Conservation (phyloP, 2,888 invertebrate species). For the Andrena minutula region DNA sequence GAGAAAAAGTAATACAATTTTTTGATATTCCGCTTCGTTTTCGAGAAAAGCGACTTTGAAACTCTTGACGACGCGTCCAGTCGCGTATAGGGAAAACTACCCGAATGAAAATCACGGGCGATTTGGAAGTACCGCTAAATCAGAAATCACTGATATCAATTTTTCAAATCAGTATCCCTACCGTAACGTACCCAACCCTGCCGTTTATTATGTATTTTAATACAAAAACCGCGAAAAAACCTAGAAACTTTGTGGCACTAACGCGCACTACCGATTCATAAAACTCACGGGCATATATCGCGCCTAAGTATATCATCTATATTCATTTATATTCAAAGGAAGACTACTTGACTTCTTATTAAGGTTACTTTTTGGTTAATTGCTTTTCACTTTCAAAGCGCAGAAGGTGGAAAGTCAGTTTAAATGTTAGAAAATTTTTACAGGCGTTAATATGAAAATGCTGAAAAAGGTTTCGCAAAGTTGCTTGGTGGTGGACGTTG, state of each 20-base stretch:
- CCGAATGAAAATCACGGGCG: too few species aligned
- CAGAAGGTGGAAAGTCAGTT: neutral
- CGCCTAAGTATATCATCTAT: neutral
- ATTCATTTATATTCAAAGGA: slow-evolving; percentile 6
- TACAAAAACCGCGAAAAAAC: neutral
- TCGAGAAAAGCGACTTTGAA: too few species aligned
- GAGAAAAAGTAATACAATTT: too few species aligned
- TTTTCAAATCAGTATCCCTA: too few species aligned
- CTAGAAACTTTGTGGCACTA: slow-evolving; percentile 10
- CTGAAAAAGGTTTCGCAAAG: slow-evolving; percentile 71
- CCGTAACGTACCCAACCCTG: too few species aligned
- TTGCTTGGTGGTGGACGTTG: slow-evolving; percentile 65
- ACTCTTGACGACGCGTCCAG: too few species aligned
- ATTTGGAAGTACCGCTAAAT: too few species aligned
- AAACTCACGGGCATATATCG: too few species aligned
- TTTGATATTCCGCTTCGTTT: too few species aligned
- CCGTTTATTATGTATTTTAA: too few species aligned
- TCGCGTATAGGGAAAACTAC: too few species aligned
- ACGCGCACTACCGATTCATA: slow-evolving; percentile 10
- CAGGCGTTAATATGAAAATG: slow-evolving; percentile 66
- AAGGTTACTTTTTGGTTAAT: slow-evolving; percentile 24
- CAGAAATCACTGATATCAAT: too few species aligned
- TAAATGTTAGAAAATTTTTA: slow-evolving; percentile 55
- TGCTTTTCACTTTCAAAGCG: neutral
- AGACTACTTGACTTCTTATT: neutral